These are phyloP conservation scores for Paracentrotus lividus DNA, from an alignment of 53 echinoderm and acorn worm genomes.

Conservation along the genomic window DNA sequence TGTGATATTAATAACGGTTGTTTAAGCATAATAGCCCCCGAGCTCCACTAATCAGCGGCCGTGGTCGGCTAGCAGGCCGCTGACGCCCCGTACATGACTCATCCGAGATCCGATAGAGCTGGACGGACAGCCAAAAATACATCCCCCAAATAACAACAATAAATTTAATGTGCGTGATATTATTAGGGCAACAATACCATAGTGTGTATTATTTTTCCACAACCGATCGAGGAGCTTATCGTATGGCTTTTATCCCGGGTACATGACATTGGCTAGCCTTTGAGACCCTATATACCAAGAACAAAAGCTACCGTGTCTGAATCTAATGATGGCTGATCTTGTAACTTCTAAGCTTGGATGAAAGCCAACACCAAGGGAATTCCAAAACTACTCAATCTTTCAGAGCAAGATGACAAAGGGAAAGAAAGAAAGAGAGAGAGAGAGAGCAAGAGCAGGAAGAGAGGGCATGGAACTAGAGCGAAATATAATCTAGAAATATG, in stretches of 20 bases:
- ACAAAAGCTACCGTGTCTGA: constrained; percentile 24
- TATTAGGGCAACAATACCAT: constrained; percentile 43
- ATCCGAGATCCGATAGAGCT: constrained; percentile 48
- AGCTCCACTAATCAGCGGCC: constrained; percentile 69
- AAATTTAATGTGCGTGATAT: constrained; percentile 53
- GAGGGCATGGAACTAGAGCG: not conserved
- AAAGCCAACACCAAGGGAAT: not conserved
- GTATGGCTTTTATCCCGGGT: not conserved
- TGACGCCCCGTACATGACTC: constrained; percentile 72
- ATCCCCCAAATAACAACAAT: constrained; percentile 26
- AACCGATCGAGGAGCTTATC: not conserved
- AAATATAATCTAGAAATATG: not conserved
- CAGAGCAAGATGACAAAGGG: not conserved
- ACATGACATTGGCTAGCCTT: not conserved
- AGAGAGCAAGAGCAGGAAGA: not conserved
- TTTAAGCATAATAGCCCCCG: constrained; percentile 72
- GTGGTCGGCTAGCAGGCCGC: constrained; percentile 62
- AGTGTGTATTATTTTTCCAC: not conserved
- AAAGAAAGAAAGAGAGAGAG: not conserved
- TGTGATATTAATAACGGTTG: constrained; percentile 72
- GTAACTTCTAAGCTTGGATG: not conserved
- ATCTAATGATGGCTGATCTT: not conserved
- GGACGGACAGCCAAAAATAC: constrained; percentile 49
- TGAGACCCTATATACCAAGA: not conserved
- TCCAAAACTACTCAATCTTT: not conserved